Evolutionary conservation across 1,140 invertebrate species (phyloP).

Genomic region (Chrysopa pallens): DNA sequence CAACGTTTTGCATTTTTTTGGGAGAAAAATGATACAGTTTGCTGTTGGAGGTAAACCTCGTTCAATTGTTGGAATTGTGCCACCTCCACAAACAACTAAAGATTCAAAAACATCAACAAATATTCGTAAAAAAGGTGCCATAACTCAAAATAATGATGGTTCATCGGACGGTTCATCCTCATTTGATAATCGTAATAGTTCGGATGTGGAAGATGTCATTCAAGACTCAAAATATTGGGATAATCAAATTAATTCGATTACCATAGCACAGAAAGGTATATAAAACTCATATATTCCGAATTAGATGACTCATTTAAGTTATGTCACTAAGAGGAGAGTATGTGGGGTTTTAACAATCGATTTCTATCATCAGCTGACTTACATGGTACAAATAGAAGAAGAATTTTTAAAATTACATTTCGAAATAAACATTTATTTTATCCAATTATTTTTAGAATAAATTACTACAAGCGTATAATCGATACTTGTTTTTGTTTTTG

Average conservation of each 20-base stretch:
- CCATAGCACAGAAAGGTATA: neutral
- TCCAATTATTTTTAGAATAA: too few relatives aligned
- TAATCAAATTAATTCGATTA: neutral
- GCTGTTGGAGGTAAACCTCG: neutral
- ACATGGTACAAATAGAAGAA: too few relatives aligned
- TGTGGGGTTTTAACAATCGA: too few relatives aligned
- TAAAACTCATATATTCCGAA: neutral
- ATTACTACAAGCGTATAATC: too few relatives aligned
- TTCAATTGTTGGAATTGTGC: neutral
- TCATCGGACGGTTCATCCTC: too few relatives aligned
- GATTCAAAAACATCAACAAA: neutral
- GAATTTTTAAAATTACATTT: too few relatives aligned
- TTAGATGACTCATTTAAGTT: neutral
- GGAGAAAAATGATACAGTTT: neutral
- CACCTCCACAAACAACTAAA: neutral
- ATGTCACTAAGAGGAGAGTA: neutral
- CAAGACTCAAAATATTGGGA: constrained; percentile 1
- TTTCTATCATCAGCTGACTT: too few relatives aligned
- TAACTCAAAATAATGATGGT: neutral
- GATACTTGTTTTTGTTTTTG: too few relatives aligned
- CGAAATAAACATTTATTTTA: too few relatives aligned
- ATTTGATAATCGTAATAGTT: too few relatives aligned
- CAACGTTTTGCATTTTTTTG: too few relatives aligned
- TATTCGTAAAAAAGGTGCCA: neutral
- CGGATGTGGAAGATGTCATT: neutral